Evolutionary conservation across 2,113 vertebrate species (phyloP).

Genomic region (Pycnonotus jocosus): DNA sequence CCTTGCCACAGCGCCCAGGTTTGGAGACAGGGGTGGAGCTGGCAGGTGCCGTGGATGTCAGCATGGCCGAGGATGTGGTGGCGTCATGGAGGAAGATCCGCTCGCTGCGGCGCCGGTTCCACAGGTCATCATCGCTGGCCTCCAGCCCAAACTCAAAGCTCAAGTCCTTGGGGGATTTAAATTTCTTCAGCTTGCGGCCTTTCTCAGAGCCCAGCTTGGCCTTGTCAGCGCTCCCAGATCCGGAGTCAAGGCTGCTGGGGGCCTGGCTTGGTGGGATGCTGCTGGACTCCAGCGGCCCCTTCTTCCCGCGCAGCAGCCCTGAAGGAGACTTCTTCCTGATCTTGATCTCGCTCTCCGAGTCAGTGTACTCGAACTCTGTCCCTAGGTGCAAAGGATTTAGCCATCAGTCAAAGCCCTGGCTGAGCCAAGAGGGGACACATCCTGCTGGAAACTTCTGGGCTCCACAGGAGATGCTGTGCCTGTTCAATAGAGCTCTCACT

Average conservation of each 20-base stretch:
- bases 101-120: constrained; percentile 90
- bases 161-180: constrained; percentile 78
- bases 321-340: constrained; percentile 83
- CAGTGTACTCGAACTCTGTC: constrained; percentile 90
- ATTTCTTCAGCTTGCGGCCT: constrained; percentile 76
- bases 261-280: constrained; percentile 56
- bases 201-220: constrained; percentile 77
- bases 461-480: background rate
- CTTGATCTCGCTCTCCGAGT: constrained; percentile 88
- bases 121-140: constrained; percentile 89
- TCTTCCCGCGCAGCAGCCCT: constrained; percentile 83
- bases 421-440: background rate
- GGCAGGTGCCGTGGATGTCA: background rate
- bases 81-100: constrained; percentile 95
- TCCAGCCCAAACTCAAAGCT: constrained; percentile 84
- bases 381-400: constrained; percentile 65
- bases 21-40: constrained; percentile 67
- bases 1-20: constrained; percentile 74
- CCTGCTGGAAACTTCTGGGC: background rate
- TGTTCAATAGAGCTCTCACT: background rate
- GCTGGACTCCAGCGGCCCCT: constrained; percentile 75
- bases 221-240: constrained; percentile 69
- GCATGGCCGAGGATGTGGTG: constrained; percentile 56
- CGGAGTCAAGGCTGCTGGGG: constrained; percentile 3
- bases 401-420: background rate